A percentile compares a stretch with the other conserved stretches of the same genome.
Conservation (phyloP, 2,113 vertebrate genomes). For the Ornithorhynchus anatinus region DNA sequence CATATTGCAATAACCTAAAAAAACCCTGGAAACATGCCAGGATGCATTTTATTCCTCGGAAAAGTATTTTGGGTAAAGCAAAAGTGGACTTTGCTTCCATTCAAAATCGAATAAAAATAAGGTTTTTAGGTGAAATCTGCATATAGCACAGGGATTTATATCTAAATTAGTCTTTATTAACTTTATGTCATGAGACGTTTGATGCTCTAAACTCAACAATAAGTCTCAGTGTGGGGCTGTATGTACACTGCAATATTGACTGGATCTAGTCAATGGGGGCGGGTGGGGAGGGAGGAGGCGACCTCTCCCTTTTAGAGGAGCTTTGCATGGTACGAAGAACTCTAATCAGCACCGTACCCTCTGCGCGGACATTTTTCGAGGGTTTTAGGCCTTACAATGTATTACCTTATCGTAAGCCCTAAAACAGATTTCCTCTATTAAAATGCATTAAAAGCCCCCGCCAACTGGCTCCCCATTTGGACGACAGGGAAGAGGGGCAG, state of each 20-base stretch:
- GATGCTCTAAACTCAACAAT: conserved; percentile 54
- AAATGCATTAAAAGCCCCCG: conserved; percentile 76
- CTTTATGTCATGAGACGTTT: conserved; percentile 43
- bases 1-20: background rate
- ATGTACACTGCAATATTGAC: no score
- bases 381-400: conserved; percentile 71
- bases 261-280: no score
- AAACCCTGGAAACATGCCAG: conserved; percentile 26
- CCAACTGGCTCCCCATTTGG: conserved; percentile 54
- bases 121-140: conserved; percentile 7
- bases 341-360: conserved; percentile 66
- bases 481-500: conserved; percentile 35
- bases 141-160: background rate
- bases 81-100: background rate
- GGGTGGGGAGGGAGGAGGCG: conserved; percentile 22
- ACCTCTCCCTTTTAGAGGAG: conserved; percentile 37
- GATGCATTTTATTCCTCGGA: background rate
- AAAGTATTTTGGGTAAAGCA: conserved; percentile 1
- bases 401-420: conserved; percentile 73
- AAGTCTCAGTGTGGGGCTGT: conserved; percentile 19
- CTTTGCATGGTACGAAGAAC: conserved; percentile 52
- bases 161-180: conserved; percentile 38
- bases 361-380: conserved; percentile 60
- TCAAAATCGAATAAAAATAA: conserved; percentile 7
- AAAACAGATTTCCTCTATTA: conserved; percentile 68